A percentile compares a stretch with the other conserved stretches of the same genome.
These are phyloP conservation scores for Microhierax caerulescens DNA, from an alignment of 2,797 vertebrate species.

Conservation along the genomic window DNA sequence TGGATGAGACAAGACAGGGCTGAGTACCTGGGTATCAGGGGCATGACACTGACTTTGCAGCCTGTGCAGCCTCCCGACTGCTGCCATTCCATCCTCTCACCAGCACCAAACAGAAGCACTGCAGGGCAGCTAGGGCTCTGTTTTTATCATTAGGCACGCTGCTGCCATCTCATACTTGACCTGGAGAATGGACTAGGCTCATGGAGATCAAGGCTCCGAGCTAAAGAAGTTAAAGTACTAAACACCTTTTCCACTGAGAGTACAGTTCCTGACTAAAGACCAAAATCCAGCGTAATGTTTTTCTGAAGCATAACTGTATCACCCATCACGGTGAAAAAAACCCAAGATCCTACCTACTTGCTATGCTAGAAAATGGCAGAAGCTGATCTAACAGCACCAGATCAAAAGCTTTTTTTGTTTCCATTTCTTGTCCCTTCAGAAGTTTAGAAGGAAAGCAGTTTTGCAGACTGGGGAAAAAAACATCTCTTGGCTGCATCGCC, in stretches of 20 bases:
- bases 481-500: background rate
- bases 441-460: background rate
- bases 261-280: background rate
- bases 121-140: too few species aligned
- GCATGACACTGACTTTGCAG: too few species aligned
- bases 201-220: background rate
- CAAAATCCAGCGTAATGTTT: background rate
- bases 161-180: background rate
- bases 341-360: background rate
- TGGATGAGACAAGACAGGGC: too few species aligned
- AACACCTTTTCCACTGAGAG: background rate
- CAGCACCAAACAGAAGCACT: too few species aligned
- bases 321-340: background rate
- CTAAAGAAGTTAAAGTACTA: background rate
- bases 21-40: too few species aligned
- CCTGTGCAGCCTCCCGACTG: too few species aligned
- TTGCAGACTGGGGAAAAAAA: background rate
- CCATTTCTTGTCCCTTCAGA: background rate
- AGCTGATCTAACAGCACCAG: background rate
- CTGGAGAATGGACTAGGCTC: background rate
- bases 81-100: too few species aligned
- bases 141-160: background rate
- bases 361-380: background rate
- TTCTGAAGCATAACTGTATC: background rate
- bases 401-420: background rate